Evolutionary conservation across 2,113 vertebrate genomes (phyloP).

Genomic region (Okapia johnstoni): DNA sequence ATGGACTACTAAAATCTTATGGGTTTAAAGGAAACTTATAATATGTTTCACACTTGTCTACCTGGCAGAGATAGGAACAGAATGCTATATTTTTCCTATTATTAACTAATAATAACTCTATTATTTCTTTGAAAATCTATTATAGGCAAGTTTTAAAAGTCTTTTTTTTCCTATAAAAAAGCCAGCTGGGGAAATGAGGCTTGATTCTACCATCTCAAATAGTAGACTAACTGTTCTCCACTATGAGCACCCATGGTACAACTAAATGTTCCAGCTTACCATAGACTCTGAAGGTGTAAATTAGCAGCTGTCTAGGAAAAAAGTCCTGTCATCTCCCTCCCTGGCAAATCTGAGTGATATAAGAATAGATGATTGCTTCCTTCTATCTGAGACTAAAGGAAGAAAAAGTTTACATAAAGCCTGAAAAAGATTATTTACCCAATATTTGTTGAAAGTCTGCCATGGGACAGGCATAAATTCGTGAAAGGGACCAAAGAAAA

Average conservation of each 20-base stretch:
- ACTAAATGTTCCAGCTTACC: neutral
- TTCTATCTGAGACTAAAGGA: neutral
- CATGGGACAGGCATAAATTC: neutral
- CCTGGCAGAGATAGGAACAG: neutral
- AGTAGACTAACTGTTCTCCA: neutral
- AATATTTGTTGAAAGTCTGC: neutral
- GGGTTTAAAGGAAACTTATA: neutral
- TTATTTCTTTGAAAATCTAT: neutral
- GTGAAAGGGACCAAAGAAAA: neutral
- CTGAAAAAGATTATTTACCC: neutral
- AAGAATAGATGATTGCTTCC: neutral
- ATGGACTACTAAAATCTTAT: neutral
- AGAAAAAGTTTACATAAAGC: neutral
- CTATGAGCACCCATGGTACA: neutral
- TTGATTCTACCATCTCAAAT: neutral
- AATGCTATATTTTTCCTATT: neutral
- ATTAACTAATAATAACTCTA: neutral
- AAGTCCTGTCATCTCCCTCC: neutral
- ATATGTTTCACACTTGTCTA: neutral
- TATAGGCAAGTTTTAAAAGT: neutral
- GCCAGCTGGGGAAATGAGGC: neutral
- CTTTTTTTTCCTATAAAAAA: neutral
- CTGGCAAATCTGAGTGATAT: neutral
- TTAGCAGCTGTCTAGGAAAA: neutral
- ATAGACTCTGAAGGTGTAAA: neutral